These are phyloP conservation scores for Monochamus alternatus DNA, from an alignment of 2,888 invertebrate genomes.

Conservation along the genomic window DNA sequence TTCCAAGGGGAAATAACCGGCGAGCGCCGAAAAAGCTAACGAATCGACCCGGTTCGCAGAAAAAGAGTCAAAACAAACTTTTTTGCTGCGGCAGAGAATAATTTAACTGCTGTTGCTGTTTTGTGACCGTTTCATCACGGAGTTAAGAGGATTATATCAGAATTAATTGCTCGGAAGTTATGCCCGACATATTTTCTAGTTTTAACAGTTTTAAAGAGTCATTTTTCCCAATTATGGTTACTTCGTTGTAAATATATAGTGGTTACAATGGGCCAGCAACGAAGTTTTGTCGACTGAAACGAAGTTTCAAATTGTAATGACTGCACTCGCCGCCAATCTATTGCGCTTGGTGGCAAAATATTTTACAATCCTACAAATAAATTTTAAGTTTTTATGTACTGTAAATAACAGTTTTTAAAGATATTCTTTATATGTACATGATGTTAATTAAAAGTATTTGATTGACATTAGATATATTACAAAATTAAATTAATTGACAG, in stretches of 20 bases:
- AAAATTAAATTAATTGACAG: too few relatives aligned
- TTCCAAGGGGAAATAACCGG: neutral
- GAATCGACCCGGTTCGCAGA: neutral
- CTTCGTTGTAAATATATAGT: neutral
- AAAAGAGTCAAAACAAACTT: conserved; percentile 9
- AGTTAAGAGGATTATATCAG: conserved; percentile 4
- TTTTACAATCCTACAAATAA: too few relatives aligned
- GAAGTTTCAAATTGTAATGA: neutral
- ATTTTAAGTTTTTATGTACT: too few relatives aligned
- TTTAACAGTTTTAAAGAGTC: conserved; percentile 15
- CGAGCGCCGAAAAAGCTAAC: neutral
- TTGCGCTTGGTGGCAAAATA: too few relatives aligned
- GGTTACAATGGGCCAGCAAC: neutral
- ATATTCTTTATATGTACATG: too few relatives aligned
- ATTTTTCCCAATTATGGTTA: conserved; percentile 3
- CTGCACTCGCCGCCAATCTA: neutral
- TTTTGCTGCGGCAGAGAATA: conserved; percentile 7
- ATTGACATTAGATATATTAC: too few relatives aligned
- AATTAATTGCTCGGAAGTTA: conserved; percentile 24
- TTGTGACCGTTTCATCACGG: conserved; percentile 15
- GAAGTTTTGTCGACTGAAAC: neutral
- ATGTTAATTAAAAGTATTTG: too few relatives aligned
- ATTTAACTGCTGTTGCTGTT: conserved; percentile 9
- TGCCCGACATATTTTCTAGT: conserved; percentile 8
- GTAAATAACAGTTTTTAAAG: too few relatives aligned